Conservation (phyloP, 2,888 invertebrate species). For the Lepeophtheirus nordmannii region DNA sequence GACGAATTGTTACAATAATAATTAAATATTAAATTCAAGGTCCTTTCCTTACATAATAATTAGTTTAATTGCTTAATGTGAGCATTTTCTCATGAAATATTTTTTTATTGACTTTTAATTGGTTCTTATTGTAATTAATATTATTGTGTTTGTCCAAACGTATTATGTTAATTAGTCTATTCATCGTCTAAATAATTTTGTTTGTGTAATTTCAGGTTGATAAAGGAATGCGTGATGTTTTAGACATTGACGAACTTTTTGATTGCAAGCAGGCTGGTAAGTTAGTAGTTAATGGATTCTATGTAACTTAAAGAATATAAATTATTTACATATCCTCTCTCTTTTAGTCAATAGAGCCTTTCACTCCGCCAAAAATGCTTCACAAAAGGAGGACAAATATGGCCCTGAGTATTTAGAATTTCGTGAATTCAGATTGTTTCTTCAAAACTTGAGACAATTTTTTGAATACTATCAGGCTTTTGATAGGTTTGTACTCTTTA, state of each 20-base stretch:
- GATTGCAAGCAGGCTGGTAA: constrained; percentile 14
- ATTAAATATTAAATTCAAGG: no score
- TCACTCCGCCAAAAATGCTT: constrained; percentile 21
- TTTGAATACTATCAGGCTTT: constrained; percentile 25
- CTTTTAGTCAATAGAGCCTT: constrained; percentile 21
- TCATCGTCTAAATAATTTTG: neutral
- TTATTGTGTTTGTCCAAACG: neutral
- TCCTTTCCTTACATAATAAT: no score
- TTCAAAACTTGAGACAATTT: constrained; percentile 15
- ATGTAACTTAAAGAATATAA: no score
- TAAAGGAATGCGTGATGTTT: constrained; percentile 16
- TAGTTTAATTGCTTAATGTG: no score
- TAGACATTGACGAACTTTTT: constrained; percentile 16
- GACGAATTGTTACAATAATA: no score
- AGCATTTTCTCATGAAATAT: neutral
- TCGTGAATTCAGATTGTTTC: constrained; percentile 21
- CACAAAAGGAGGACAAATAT: constrained; percentile 13
- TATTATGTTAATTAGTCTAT: neutral
- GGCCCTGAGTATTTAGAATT: constrained; percentile 17
- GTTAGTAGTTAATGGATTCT: neutral
- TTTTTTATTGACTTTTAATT: neutral
- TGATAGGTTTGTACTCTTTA: constrained; percentile 11
- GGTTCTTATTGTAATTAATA: neutral
- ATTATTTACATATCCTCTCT: no score
- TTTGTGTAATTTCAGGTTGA: constrained; percentile 9